These are phyloP conservation scores for Lasioglossum baleicum DNA, from an alignment of 1,140 invertebrate species.

Conservation along the genomic window DNA sequence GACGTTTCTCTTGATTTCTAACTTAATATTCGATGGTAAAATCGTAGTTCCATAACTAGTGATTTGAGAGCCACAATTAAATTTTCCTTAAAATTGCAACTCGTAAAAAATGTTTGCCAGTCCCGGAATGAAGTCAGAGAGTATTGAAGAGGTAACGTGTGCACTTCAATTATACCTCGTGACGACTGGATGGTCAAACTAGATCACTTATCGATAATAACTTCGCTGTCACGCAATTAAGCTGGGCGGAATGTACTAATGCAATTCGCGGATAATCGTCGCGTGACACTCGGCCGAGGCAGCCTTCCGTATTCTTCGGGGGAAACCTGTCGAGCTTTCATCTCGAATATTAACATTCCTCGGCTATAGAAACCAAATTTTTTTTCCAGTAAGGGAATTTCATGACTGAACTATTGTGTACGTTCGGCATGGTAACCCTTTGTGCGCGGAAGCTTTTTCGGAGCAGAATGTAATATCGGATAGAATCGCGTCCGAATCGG, in stretches of 20 bases:
- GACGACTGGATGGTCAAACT: background rate
- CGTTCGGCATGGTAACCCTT: background rate
- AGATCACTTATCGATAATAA: background rate
- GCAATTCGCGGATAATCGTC: slow-evolving; percentile 18
- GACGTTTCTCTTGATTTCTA: too few species aligned
- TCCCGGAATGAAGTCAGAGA: too few species aligned
- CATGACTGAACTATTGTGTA: slow-evolving; percentile 30
- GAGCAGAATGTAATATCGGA: slow-evolving; percentile 1
- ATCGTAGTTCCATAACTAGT: too few species aligned
- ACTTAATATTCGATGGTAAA: too few species aligned
- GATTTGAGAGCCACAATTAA: too few species aligned
- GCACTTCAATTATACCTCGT: background rate
- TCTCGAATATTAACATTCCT: slow-evolving; percentile 43
- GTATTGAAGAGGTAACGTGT: too few species aligned
- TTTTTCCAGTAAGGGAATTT: slow-evolving; percentile 29
- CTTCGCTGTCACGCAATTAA: background rate
- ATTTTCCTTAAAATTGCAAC: too few species aligned
- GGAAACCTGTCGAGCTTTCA: slow-evolving; percentile 19
- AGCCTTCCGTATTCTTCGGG: background rate
- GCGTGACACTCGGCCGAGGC: background rate
- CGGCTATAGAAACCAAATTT: slow-evolving; percentile 24
- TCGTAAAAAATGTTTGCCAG: too few species aligned
- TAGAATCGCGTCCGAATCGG: background rate
- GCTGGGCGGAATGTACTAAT: background rate
- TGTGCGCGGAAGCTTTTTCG: background rate